These are phyloP conservation scores for Rhingia rostrata DNA, from an alignment of 2,888 invertebrate species.

Conservation along the genomic window DNA sequence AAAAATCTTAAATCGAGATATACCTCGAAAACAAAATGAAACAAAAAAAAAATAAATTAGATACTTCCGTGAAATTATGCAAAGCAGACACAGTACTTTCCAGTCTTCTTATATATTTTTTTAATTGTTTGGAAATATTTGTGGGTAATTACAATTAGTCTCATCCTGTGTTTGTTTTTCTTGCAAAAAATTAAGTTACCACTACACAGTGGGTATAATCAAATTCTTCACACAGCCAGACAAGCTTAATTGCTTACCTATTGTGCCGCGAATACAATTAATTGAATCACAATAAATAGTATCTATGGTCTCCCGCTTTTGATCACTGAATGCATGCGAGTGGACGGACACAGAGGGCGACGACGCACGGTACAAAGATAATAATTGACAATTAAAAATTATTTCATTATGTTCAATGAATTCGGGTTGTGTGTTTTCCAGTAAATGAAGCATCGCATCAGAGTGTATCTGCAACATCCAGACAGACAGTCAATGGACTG, in stretches of 20 bases:
- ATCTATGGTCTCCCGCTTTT: neutral
- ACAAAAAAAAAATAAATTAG: constrained; percentile 41
- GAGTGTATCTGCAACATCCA: constrained; percentile 55
- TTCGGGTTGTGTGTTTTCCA: constrained; percentile 65
- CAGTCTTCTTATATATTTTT: constrained; percentile 20
- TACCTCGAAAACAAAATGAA: neutral
- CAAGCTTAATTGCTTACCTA: constrained; percentile 70
- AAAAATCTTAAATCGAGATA: constrained; percentile 68
- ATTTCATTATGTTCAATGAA: constrained; percentile 71
- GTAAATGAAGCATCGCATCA: constrained; percentile 72
- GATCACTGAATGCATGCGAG: neutral
- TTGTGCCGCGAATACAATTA: constrained; percentile 70
- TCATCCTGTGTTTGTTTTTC: constrained; percentile 70
- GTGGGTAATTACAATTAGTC: constrained; percentile 70
- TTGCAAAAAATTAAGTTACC: constrained; percentile 39
- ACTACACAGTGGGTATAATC: constrained; percentile 39
- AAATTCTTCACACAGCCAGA: constrained; percentile 70
- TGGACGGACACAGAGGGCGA: neutral
- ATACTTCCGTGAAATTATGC: constrained; percentile 71
- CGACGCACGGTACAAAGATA: constrained; percentile 39
- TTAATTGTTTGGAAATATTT: constrained; percentile 70
- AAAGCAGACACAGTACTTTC: constrained; percentile 61
- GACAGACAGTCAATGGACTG: constrained; percentile 35
- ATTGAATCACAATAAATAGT: constrained; percentile 70
- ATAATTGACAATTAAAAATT: constrained; percentile 74